Conservation (phyloP, 2,888 invertebrate genomes). For the Erynnis tages region DNA sequence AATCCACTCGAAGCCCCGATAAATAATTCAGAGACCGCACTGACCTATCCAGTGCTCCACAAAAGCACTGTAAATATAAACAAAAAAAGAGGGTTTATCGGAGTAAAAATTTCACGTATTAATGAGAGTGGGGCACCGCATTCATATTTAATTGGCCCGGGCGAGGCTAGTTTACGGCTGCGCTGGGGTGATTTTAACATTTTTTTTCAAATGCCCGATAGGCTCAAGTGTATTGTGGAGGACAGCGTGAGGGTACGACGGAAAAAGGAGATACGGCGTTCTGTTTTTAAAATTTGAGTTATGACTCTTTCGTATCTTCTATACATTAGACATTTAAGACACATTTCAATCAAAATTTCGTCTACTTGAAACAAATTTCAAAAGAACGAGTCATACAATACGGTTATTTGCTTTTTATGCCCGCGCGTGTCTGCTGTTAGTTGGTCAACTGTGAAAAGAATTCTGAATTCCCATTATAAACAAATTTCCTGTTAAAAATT, state of each 20-base stretch:
- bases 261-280: slow-evolving; percentile 41
- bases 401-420: no score
- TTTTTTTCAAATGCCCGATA: slow-evolving; percentile 74
- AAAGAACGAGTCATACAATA: no score
- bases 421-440: no score
- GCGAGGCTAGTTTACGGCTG: slow-evolving; percentile 67
- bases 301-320: no score
- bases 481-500: no score
- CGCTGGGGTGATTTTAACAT: slow-evolving; percentile 69
- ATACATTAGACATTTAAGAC: no score
- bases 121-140: slow-evolving; percentile 54
- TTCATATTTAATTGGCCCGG: slow-evolving; percentile 78
- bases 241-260: slow-evolving; percentile 53
- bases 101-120: slow-evolving; percentile 57
- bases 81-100: slow-evolving; percentile 43
- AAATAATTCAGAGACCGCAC: slow-evolving; percentile 43
- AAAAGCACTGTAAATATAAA: slow-evolving; percentile 48
- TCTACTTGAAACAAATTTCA: no score
- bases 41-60: slow-evolving; percentile 33
- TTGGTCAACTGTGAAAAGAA: no score
- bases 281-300: no score
- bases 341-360: no score
- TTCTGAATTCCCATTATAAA: no score
- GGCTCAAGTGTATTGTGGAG: slow-evolving; percentile 74
- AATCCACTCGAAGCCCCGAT: slow-evolving; percentile 26